Percentiles rank a stretch among this genome's conserved stretches.
These are phyloP conservation scores for Neosilurus hyrtlii DNA, from an alignment of 2,797 vertebrate genomes.

Conservation along the genomic window DNA sequence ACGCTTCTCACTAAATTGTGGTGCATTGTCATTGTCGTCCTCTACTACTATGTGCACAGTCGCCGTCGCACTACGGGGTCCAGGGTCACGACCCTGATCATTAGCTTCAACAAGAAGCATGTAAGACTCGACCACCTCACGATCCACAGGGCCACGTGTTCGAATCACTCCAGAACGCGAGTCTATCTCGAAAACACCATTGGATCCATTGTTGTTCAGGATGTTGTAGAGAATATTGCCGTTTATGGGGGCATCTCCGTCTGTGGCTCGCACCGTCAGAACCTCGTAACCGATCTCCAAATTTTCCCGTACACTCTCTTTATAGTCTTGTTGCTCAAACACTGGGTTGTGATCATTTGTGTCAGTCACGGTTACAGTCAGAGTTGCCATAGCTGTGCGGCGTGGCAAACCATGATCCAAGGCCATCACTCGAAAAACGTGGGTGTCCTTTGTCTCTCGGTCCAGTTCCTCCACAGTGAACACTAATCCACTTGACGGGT, in stretches of 20 bases:
- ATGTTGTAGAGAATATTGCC: conserved; percentile 90
- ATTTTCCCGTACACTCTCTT: conserved; percentile 92
- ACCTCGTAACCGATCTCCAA: conserved; percentile 94
- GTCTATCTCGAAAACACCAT: conserved; percentile 89
- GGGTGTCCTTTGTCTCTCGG: conserved; percentile 90
- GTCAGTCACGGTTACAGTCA: conserved; percentile 86
- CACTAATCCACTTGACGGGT: conserved; percentile 77
- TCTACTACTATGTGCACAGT: conserved; percentile 86
- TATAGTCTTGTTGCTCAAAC: conserved; percentile 92
- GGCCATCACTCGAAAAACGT: conserved; percentile 87
- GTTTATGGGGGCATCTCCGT: conserved; percentile 85
- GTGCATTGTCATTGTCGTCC: conserved; percentile 92
- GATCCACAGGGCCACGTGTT: conserved; percentile 85
- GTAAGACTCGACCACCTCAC: conserved; percentile 84
- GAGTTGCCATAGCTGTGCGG: conserved; percentile 88
- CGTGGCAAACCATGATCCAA: conserved; percentile 81
- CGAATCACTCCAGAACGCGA: conserved; percentile 89
- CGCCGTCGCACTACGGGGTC: conserved; percentile 85
- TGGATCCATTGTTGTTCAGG: conserved; percentile 74
- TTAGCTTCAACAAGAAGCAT: conserved; percentile 85
- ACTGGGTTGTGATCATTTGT: conserved; percentile 87
- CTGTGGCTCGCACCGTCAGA: conserved; percentile 89
- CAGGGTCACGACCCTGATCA: conserved; percentile 88
- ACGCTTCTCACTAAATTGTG: conserved; percentile 92
- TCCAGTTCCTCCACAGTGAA: conserved; percentile 82